Base-by-base conservation (phyloP, 2,888 invertebrate species). In the Ennomos erosarius region DNA sequence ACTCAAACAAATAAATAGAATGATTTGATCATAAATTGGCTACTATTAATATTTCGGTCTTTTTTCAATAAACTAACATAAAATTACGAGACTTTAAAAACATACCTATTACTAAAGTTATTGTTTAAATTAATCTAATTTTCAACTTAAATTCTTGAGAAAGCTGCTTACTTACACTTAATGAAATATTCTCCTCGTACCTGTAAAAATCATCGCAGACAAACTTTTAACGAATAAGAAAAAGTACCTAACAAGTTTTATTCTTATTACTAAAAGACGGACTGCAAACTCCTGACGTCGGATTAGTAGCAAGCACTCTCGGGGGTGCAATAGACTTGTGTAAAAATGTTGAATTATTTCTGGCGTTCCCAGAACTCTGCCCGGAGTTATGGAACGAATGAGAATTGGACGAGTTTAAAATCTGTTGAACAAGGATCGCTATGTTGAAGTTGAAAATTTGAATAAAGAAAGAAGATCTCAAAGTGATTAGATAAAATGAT, bases 191-290 rank as follows among this genome's bases (percentile, higher is more conserved):
- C 40, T 45, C 54, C 35, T 45, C n/a, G 8, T 13, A 57, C 61
- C 50, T 61, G 50, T 57, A 47, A 53, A 50, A 55, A 62, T 55
- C 35, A 44, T 57, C 44, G n/a, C 35, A 10, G 46, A n/a, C 51
- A 9, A 63, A 63, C 45, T 63, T 63, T 56, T 63, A 63, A 63
- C 44, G 53, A 63, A 63, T 39, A 39, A 43, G 58, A 63, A 59
- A 3, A 47, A 51, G 55, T 43, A n/a, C n/a, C n/a, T n/a, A 3
- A 37, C 36, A 47, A 47, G 42, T 57, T 56, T 48, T 47, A 57
- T 61, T 56, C 54, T 63, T 63, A 56, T 59, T 63, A 56, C 47
- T 50, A 51, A 61, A 55, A 62, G 51, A 61, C 56, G 46, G 61
- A 59, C 48, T 55, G 51, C 44, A 39, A 59, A 59, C 39, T 63